Evolutionary conservation across 1,140 invertebrate genomes (phyloP).

Genomic region (Lysiphlebus fabarum): DNA sequence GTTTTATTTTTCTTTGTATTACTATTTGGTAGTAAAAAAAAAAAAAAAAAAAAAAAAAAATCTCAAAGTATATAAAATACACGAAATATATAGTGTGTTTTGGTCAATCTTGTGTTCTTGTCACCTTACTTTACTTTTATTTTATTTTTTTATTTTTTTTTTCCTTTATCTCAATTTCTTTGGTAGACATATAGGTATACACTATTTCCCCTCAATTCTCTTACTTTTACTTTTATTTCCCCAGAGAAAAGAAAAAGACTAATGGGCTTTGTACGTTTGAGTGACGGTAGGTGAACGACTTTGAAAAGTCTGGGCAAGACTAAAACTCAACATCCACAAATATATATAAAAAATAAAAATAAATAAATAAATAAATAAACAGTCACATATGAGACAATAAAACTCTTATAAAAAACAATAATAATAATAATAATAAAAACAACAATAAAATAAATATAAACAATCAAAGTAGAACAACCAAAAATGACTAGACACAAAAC

Average conservation of each 20-base stretch:
- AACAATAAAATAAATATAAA: too few species aligned
- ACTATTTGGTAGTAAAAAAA: too few species aligned
- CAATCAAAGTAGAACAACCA: too few species aligned
- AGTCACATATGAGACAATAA: too few species aligned
- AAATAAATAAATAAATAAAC: too few species aligned
- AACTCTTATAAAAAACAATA: too few species aligned
- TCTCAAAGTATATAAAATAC: not conserved
- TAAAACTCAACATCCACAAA: constrained; percentile 9
- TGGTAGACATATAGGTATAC: too few species aligned
- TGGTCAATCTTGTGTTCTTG: too few species aligned
- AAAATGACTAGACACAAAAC: too few species aligned
- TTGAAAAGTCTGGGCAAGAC: constrained; percentile 11
- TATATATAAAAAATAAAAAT: not conserved
- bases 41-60: not conserved
- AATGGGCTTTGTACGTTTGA: constrained; percentile 17
- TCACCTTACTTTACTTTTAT: not conserved
- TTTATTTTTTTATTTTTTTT: constrained; percentile 9
- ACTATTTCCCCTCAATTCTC: constrained; percentile 1
- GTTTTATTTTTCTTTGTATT: too few species aligned
- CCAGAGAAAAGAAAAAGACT: constrained; percentile 13
- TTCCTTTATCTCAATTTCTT: not conserved
- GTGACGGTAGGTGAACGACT: constrained; percentile 12
- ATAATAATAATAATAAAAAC: too few species aligned
- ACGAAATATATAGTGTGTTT: too few species aligned
- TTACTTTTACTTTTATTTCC: constrained; percentile 15